These are phyloP conservation scores for Plagodis dolabraria DNA, from an alignment of 2,888 invertebrate species.

Conservation along the genomic window DNA sequence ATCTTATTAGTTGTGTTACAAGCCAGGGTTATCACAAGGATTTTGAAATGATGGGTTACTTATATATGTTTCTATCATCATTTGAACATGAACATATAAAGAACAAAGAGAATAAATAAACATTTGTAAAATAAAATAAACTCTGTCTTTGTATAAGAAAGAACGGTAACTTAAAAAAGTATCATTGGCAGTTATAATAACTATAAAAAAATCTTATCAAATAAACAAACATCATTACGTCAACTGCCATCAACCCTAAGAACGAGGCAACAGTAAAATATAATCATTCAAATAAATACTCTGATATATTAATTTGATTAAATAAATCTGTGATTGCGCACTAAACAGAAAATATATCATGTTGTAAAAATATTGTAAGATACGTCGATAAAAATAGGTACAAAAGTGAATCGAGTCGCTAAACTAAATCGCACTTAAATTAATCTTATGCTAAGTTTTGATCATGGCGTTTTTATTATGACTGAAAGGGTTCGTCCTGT, in stretches of 20 bases:
- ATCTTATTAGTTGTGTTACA: slow-evolving; percentile 82
- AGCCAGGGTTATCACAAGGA: slow-evolving; percentile 81
- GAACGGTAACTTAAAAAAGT: slow-evolving; percentile 76
- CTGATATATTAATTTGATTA: slow-evolving; percentile 66
- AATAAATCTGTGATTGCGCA: slow-evolving; percentile 67
- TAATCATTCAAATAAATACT: slow-evolving; percentile 71
- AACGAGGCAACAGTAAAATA: slow-evolving; percentile 65
- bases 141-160: slow-evolving; percentile 73
- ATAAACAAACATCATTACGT: slow-evolving; percentile 52
- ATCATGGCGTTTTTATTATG: slow-evolving; percentile 77
- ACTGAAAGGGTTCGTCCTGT: slow-evolving; percentile 67
- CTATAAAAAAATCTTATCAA: slow-evolving; percentile 58
- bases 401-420: slow-evolving; percentile 71
- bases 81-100: slow-evolving; percentile 46
- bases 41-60: slow-evolving; percentile 59
- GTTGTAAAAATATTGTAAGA: slow-evolving; percentile 54
- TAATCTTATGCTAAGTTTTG: slow-evolving; percentile 74
- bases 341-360: slow-evolving; percentile 72
- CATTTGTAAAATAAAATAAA: slow-evolving; percentile 56
- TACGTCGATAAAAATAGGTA: slow-evolving; percentile 74
- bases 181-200: slow-evolving; percentile 72
- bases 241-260: slow-evolving; percentile 70
- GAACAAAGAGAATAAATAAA: slow-evolving; percentile 52
- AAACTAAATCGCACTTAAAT: slow-evolving; percentile 72
- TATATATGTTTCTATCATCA: slow-evolving; percentile 44